Evolutionary conservation across 1,140 invertebrate genomes (phyloP).

Genomic region (Archegozetes longisetosus): DNA sequence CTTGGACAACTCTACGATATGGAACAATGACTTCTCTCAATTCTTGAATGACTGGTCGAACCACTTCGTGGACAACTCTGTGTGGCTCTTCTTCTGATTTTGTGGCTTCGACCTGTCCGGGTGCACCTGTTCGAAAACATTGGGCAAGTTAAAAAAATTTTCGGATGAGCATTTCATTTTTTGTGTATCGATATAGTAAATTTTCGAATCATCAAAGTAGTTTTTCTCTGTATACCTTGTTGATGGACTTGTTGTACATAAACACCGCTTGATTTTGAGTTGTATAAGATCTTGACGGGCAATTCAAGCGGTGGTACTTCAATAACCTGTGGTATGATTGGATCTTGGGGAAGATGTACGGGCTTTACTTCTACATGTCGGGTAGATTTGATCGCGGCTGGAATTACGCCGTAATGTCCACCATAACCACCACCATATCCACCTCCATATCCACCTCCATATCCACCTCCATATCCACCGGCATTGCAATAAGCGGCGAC

Average conservation of each 20-base stretch:
- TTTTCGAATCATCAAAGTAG: too few species aligned
- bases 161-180: too few species aligned
- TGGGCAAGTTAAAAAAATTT: too few species aligned
- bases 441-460: background rate
- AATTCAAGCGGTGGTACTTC: conserved; percentile 4
- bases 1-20: conserved; percentile 12
- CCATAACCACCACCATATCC: background rate
- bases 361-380: conserved; percentile 8
- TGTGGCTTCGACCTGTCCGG: conserved; percentile 5
- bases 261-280: conserved; percentile 9
- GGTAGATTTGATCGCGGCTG: conserved; percentile 3
- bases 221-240: background rate
- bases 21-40: conserved; percentile 11
- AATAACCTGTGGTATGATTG: conserved; percentile 4
- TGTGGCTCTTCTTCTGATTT: conserved; percentile 8
- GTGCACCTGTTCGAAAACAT: too few species aligned
- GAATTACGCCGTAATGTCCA: too few species aligned
- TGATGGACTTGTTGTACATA: conserved; percentile 11
- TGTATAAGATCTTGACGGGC: conserved; percentile 7
- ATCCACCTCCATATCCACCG: too few species aligned
- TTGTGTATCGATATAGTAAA: too few species aligned
- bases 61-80: conserved; percentile 6
- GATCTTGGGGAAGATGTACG: conserved; percentile 1
- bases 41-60: background rate
- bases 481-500: too few species aligned